A percentile compares a stretch with the other conserved stretches of the same genome.
Evolutionary conservation across 2,797 vertebrate species (phyloP).

Genomic region (Orestias chungarensis): DNA sequence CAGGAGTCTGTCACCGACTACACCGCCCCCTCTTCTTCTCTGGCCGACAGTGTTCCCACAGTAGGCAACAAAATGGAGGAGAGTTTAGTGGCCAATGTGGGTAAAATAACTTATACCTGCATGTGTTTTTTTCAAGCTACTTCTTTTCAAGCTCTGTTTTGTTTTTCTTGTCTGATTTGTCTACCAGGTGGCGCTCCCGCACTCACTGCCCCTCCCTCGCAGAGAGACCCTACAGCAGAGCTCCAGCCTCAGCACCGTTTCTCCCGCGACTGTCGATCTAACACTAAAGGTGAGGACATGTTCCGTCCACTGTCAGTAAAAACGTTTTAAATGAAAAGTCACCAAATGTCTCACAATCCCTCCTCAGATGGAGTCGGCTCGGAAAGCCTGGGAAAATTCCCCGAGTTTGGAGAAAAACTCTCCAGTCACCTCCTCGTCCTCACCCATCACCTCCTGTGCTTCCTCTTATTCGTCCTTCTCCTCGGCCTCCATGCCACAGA

Average conservation of each 20-base stretch:
- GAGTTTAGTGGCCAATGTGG: constrained; percentile 94
- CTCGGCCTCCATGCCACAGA: constrained; percentile 92
- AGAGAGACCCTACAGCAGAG: constrained; percentile 95
- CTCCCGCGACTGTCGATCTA: constrained; percentile 96
- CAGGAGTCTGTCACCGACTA: constrained; percentile 98
- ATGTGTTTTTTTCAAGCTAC: background rate
- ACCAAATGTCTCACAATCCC: background rate
- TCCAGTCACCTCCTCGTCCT: constrained; percentile 89
- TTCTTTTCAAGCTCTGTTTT: background rate
- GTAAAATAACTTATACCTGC: constrained; percentile 47
- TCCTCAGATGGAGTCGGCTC: constrained; percentile 96
- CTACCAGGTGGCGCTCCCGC: constrained; percentile 91
- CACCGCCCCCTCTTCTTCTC: constrained; percentile 92
- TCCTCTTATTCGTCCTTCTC: constrained; percentile 94
- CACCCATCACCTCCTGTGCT: constrained; percentile 86
- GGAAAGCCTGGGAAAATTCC: constrained; percentile 99
- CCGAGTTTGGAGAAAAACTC: constrained; percentile 94
- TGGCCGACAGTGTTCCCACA: constrained; percentile 91
- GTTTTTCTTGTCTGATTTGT: background rate
- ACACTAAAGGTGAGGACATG: constrained; percentile 90
- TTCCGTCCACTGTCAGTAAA: background rate
- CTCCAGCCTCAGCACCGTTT: constrained; percentile 95
- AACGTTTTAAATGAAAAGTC: background rate
- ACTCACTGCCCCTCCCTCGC: constrained; percentile 92
- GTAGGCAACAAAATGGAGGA: constrained; percentile 94